Evolutionary conservation across 2,113 vertebrate species (phyloP), one percentile per base, ranked within the genome.

Genomic region (Tenebrosternarchus preto): DNA sequence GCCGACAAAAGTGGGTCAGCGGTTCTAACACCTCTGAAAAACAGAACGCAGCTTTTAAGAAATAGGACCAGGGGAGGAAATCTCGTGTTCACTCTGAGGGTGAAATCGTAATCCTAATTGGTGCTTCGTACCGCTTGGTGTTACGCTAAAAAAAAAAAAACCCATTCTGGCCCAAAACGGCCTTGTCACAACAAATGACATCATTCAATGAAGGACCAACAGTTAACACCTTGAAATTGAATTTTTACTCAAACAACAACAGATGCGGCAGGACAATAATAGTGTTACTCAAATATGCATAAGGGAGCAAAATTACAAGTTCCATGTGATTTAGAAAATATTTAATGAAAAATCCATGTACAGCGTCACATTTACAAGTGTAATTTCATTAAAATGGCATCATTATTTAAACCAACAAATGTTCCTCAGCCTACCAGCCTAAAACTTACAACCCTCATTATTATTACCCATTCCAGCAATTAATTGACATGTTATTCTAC

Each of bases 1-100:
- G 81, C 59, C 53, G 63, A 84, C 85, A 80, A 90, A 90, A 91
- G 86, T 88, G 81, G 87, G 89, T 85, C 86, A 87, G 76, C 81
- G 78, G 71, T 5, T 25, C 76, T 71, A 43, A 36, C 63, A 59
- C 85, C 84, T 85, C 39, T 64, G n/a, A 56, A 57, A 75, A 72
- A 72, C 53, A 77, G 20, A 82, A 67, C 5, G 3, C 24, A 27
- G 74, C 29, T 20, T 84, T n/a, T 24, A 43, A 67, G 59, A 73
- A 81, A 59, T 1, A n/a, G 61, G 75, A 69, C 50, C 2, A 68
- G 15, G 57, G 50, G 9, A 53, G 69, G 61, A 78, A 5, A 63
- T 29, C 68, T 17, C 56, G 39, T 50, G 27, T 77, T 73, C 55
- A 70, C 71, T 66, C 73, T 29, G 68, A 68, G 59, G 53, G 29